phyloP scores from a whole-genome alignment of 2,888 invertebrate species.

The Chirona hameri region DNA sequence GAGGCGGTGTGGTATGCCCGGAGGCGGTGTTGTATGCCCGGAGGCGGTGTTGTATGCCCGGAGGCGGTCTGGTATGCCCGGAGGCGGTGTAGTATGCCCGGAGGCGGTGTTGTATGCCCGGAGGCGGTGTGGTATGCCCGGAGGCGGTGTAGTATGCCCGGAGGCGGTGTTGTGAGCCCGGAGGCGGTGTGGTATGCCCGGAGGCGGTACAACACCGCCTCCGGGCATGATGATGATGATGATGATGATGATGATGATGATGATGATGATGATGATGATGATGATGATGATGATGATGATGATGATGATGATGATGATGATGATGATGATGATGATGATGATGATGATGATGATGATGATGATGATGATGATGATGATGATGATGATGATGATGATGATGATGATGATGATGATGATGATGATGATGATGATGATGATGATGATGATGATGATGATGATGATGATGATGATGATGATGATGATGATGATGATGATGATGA shows the following conservation, averaged over 20 bases:
- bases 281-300: slow-evolving; percentile 27
- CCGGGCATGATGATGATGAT: slow-evolving; percentile 23
- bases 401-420: slow-evolving; percentile 29
- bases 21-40: too few relatives aligned
- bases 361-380: slow-evolving; percentile 28
- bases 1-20: too few relatives aligned
- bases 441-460: slow-evolving; percentile 29
- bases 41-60: too few relatives aligned
- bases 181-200: too few relatives aligned
- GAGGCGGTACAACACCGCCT: too few relatives aligned
- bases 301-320: slow-evolving; percentile 30
- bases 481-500: slow-evolving; percentile 29
- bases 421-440: slow-evolving; percentile 30
- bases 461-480: slow-evolving; percentile 29
- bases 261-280: slow-evolving; percentile 31
- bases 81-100: too few relatives aligned
- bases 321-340: slow-evolving; percentile 30
- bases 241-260: slow-evolving; percentile 29
- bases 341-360: slow-evolving; percentile 31
- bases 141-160: too few relatives aligned
- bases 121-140: too few relatives aligned
- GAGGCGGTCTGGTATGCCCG: too few relatives aligned
- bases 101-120: too few relatives aligned
- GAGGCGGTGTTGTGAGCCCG: too few relatives aligned
- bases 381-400: slow-evolving; percentile 31